Conservation (phyloP, 2,888 invertebrate genomes). For the Baronia brevicornis region DNA sequence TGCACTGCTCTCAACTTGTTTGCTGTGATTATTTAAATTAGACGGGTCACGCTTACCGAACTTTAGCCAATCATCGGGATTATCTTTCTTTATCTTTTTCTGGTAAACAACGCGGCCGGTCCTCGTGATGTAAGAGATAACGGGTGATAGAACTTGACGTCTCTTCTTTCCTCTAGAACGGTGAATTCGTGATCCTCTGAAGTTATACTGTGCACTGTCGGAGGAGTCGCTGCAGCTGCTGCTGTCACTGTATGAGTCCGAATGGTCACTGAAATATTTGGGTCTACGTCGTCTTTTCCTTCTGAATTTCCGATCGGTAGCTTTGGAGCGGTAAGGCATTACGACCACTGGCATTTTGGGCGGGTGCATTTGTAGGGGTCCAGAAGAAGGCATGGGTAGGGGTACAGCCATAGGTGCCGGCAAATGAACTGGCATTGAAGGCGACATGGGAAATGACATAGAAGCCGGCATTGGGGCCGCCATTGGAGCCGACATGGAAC, state of each 20-base stretch:
- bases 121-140: conserved; percentile 58
- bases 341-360: conserved; percentile 48
- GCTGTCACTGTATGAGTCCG: conserved; percentile 21
- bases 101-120: conserved; percentile 58
- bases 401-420: conserved; percentile 21
- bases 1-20: conserved; percentile 18
- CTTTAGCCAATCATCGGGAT: conserved; percentile 53
- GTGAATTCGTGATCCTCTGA: conserved; percentile 14
- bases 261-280: conserved; percentile 19
- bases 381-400: conserved; percentile 24
- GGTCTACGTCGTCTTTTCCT: conserved; percentile 21
- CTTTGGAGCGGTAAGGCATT: conserved; percentile 49
- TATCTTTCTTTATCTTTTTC: conserved; percentile 55
- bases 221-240: conserved; percentile 20
- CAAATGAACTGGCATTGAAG: conserved; percentile 27
- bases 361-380: conserved; percentile 21
- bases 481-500: no score
- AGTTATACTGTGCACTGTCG: conserved; percentile 18
- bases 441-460: conserved; percentile 22
- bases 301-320: conserved; percentile 24
- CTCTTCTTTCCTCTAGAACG: conserved; percentile 18
- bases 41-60: conserved; percentile 23
- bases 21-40: conserved; percentile 18
- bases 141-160: conserved; percentile 50
- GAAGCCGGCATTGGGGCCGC: no score